A percentile compares a stretch with the other conserved stretches of the same genome.
Conservation (phyloP, 2,888 invertebrate species). For the Andrena haemorrhoa region DNA sequence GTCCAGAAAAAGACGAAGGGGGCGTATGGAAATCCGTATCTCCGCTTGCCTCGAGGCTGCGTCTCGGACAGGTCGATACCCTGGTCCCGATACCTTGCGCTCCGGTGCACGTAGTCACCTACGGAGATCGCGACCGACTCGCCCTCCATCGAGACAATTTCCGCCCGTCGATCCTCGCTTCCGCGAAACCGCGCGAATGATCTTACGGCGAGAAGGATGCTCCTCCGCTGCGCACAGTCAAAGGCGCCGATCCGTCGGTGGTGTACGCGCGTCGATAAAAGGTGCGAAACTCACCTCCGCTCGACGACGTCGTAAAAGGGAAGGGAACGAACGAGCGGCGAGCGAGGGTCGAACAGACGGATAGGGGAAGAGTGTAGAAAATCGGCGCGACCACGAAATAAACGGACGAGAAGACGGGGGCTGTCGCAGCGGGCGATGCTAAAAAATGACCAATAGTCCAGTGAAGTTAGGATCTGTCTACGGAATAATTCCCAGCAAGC, state of each 20-base stretch:
- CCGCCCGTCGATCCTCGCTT: constrained; percentile 10
- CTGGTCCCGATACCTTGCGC: not conserved
- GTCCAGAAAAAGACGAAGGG: constrained; percentile 32
- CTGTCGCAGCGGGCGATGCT: constrained; percentile 75
- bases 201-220: too few relatives aligned
- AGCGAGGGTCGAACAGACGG: not conserved
- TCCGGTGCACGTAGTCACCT: not conserved
- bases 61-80: constrained; percentile 35
- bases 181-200: too few relatives aligned
- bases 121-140: not conserved
- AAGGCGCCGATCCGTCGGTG: constrained; percentile 23
- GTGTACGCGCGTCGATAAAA: constrained; percentile 52
- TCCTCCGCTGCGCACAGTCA: not conserved
- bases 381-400: constrained; percentile 38
- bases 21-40: constrained; percentile 72
- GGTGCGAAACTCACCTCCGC: constrained; percentile 70
- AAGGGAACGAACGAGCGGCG: constrained; percentile 22
- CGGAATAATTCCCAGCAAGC: too few relatives aligned
- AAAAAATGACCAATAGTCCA: constrained; percentile 72
- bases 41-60: constrained; percentile 45
- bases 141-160: not conserved
- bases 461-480: too few relatives aligned
- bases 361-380: constrained; percentile 4
- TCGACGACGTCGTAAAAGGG: constrained; percentile 20
- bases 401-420: constrained; percentile 50